Base-by-base conservation (phyloP, 2,888 invertebrate species). In the Hydrotaea cyrtoneurina region DNA sequence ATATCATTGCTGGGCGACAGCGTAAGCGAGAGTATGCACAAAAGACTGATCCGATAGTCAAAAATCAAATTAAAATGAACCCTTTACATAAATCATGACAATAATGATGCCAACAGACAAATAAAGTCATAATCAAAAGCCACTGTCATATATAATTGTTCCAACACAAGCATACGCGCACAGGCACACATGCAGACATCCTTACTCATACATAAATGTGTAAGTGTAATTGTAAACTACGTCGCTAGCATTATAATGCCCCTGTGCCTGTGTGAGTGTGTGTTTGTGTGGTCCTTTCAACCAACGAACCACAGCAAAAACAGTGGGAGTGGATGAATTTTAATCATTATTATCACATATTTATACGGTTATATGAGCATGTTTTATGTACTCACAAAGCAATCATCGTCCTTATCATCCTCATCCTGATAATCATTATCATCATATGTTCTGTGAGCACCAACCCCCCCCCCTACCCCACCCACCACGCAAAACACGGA, bases 341-440 rank as follows among this genome's bases (percentile, higher is more conserved):
- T 89, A 90, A 90, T 90, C 90, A 90, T 90, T 90, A 90, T 91
- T 90, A 90, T 90, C 90, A 90, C 90, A 90, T 90, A 91, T 90
- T 90, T 90, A 89, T 90, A 89, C 89, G 89, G 86, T 90, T 90
- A 89, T 89, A 91, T 89, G 90, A 90, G 90, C 90, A 89, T 91
- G 90, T 90, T 91, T 91, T 90, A 90, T 90, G 88, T 90, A 91
- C 90, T 91, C 82, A n/a, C n/a, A 85, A 55, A 78, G 36, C 57
- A 39, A 43, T 74, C 74, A 74, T 78, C 31, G 69, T 79, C 77
- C 77, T 80, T 64, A 77, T 77, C 74, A 84, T 57, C 21, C 13
- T 21, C 59, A 66, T 83, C 78, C 23, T 66, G 15, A 31, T 66
- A 50, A 76, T 78, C 77, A 55, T 75, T 39, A 17, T 46, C 69